phyloP scores from a whole-genome alignment of 2,888 invertebrate genomes.

The Choristoneura rosaceana region DNA sequence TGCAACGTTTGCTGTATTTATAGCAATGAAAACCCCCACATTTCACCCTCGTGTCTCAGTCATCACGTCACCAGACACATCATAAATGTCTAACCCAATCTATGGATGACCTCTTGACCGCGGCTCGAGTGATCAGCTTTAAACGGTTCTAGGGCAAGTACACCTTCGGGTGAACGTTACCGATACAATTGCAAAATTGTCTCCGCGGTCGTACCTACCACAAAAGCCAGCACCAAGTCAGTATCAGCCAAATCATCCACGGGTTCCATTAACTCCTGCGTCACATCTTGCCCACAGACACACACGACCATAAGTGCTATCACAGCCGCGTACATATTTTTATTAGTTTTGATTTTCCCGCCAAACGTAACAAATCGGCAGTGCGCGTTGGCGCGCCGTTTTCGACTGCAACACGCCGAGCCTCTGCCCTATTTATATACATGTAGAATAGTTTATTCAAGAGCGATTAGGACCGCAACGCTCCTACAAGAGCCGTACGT shows the following conservation, averaged over 20 bases:
- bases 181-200: slow-evolving; percentile 47
- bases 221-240: slow-evolving; percentile 67
- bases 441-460: slow-evolving; percentile 68
- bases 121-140: not conserved
- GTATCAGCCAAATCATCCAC: slow-evolving; percentile 59
- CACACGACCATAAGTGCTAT: slow-evolving; percentile 52
- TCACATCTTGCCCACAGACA: slow-evolving; percentile 51
- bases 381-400: slow-evolving; percentile 74
- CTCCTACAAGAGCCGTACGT: slow-evolving; percentile 44
- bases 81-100: not conserved
- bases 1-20: too few species aligned
- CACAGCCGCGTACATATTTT: slow-evolving; percentile 54
- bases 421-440: slow-evolving; percentile 78
- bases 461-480: slow-evolving; percentile 57
- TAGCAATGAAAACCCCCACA: not conserved
- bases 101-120: not conserved
- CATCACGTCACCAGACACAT: not conserved
- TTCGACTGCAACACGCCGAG: slow-evolving; percentile 75
- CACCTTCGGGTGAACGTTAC: slow-evolving; percentile 49
- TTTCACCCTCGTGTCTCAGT: not conserved
- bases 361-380: slow-evolving; percentile 45
- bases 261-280: slow-evolving; percentile 50
- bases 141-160: not conserved
- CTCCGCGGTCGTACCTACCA: slow-evolving; percentile 73
- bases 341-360: slow-evolving; percentile 57